Percentiles rank a stretch among this genome's conserved stretches.
phyloP scores from a whole-genome alignment of 2,888 invertebrate species.

The Drosophila paracracens region DNA sequence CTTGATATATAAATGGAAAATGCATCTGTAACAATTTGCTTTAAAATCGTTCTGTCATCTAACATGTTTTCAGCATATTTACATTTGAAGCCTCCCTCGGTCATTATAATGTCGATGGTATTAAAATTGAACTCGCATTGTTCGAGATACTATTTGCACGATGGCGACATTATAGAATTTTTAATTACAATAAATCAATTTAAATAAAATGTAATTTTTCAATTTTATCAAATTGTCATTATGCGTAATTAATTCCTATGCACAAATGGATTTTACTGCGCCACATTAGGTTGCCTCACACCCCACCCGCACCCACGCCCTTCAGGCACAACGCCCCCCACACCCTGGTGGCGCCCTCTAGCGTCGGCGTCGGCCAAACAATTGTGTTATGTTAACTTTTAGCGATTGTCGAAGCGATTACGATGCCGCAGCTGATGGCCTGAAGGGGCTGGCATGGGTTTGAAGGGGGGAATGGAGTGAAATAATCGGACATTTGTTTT shows the following conservation, averaged over 20 bases:
- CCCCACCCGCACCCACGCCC: neutral
- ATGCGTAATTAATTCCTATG: slow-evolving; percentile 83
- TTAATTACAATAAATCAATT: slow-evolving; percentile 84
- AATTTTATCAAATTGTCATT: slow-evolving; percentile 84
- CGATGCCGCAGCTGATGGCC: slow-evolving; percentile 2
- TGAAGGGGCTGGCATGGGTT: neutral
- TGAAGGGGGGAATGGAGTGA: neutral
- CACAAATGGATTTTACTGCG: slow-evolving; percentile 73
- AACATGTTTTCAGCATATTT: neutral
- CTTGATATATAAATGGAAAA: neutral
- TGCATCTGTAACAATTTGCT: neutral
- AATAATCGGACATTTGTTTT: slow-evolving; percentile 71
- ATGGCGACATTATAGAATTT: slow-evolving; percentile 67
- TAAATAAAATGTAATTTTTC: slow-evolving; percentile 82
- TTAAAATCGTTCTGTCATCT: neutral
- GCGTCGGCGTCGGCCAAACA: slow-evolving; percentile 21
- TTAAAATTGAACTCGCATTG: slow-evolving; percentile 39
- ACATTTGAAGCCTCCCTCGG: neutral
- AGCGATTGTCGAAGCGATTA: slow-evolving; percentile 48
- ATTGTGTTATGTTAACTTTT: slow-evolving; percentile 37
- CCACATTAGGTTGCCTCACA: slow-evolving; percentile 14
- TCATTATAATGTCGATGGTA: neutral
- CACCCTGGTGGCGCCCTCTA: slow-evolving; percentile 22
- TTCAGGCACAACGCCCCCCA: neutral
- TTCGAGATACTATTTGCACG: slow-evolving; percentile 20